Evolutionary conservation across 1,140 invertebrate genomes (phyloP).

Genomic region (Hyposmocoma kahamanoa): DNA sequence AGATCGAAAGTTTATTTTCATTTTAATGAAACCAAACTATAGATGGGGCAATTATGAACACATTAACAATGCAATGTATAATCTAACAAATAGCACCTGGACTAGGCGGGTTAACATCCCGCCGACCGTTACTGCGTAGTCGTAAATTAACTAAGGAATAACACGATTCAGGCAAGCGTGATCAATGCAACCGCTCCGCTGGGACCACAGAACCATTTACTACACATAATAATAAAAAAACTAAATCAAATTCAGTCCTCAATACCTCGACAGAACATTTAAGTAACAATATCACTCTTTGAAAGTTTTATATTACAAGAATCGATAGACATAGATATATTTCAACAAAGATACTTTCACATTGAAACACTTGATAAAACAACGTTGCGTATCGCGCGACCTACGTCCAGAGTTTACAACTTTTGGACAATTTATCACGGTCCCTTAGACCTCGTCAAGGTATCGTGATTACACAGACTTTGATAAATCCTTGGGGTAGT

Average conservation of each 20-base stretch:
- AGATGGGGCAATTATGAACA: background rate
- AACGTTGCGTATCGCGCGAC: slow-evolving; percentile 30
- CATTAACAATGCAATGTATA: background rate
- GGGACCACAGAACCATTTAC: slow-evolving; percentile 20
- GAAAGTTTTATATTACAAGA: slow-evolving; percentile 49
- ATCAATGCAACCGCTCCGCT: slow-evolving; percentile 21
- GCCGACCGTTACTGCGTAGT: slow-evolving; percentile 13
- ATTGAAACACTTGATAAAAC: slow-evolving; percentile 46
- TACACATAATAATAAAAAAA: slow-evolving; percentile 19
- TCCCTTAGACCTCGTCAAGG: slow-evolving; percentile 19
- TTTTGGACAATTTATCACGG: slow-evolving; percentile 15
- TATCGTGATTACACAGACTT: slow-evolving; percentile 41
- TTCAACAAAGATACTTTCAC: slow-evolving; percentile 51
- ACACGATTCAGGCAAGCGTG: slow-evolving; percentile 37
- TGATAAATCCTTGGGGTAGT: slow-evolving; percentile 26
- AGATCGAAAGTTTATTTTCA: background rate
- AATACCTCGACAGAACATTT: slow-evolving; percentile 18
- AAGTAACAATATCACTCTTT: slow-evolving; percentile 45
- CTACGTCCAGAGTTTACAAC: slow-evolving; percentile 35
- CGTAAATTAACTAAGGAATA: slow-evolving; percentile 31
- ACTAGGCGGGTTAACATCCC: slow-evolving; percentile 19
- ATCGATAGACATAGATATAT: slow-evolving; percentile 48
- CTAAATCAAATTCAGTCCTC: slow-evolving; percentile 21
- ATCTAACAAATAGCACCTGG: slow-evolving; percentile 48
- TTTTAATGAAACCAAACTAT: background rate